Evolutionary conservation across 2,797 vertebrate genomes (phyloP).

Genomic region (Xiphorhynchus erythropygius): DNA sequence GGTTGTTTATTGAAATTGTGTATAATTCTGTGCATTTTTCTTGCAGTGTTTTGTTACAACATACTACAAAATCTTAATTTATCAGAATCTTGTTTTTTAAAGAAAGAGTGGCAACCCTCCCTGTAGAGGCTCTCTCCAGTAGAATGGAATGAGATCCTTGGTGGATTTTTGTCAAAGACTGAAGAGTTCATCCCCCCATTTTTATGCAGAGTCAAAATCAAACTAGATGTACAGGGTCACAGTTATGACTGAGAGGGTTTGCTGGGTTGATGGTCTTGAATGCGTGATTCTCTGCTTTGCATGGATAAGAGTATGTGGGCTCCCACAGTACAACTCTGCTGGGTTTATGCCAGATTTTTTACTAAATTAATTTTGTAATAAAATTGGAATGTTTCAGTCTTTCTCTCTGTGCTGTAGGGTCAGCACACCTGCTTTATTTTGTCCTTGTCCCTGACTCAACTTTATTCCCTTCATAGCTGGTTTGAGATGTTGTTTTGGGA

Average conservation of each 20-base stretch:
- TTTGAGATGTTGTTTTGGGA: slow-evolving; percentile 7
- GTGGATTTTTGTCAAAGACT: background rate
- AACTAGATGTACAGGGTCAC: background rate
- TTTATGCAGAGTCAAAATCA: background rate
- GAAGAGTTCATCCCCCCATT: background rate
- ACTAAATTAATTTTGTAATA: slow-evolving; percentile 29
- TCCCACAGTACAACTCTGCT: background rate
- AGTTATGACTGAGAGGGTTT: background rate
- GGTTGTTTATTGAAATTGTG: background rate
- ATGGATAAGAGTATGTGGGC: background rate
- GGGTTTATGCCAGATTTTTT: background rate
- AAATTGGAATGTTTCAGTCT: background rate
- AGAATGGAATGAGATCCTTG: background rate
- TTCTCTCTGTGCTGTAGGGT: slow-evolving; percentile 12
- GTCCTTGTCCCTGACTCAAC: background rate
- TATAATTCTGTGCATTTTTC: background rate
- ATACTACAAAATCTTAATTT: background rate
- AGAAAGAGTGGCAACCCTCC: background rate
- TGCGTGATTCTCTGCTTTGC: background rate
- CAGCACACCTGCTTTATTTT: background rate
- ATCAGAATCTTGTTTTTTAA: background rate
- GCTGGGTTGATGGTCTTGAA: background rate
- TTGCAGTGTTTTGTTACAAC: background rate
- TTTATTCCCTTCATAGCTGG: background rate
- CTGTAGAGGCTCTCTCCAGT: background rate